Conservation (phyloP, 1,140 invertebrate genomes). For the Acyrthosiphon pisum region DNA sequence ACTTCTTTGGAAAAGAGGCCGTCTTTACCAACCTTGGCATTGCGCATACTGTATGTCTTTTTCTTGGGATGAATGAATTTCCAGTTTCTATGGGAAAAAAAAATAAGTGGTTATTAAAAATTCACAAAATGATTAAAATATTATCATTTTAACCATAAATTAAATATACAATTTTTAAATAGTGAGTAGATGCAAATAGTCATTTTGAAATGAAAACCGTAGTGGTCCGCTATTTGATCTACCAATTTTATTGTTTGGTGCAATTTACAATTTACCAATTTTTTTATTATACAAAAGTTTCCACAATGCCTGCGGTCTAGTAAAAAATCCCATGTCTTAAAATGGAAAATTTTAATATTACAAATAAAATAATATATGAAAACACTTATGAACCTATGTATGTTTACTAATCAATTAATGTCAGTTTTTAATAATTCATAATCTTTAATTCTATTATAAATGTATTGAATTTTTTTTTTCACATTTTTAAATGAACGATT, state of each 20-base stretch:
- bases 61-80: constrained; percentile 77
- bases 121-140: neutral
- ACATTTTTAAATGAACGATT: neutral
- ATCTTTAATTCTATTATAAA: neutral
- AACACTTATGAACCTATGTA: too few species aligned
- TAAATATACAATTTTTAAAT: neutral
- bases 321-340: neutral
- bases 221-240: neutral
- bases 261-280: neutral
- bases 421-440: neutral
- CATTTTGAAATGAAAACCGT: neutral
- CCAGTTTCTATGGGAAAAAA: constrained; percentile 72
- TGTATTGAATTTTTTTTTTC: neutral
- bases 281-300: neutral
- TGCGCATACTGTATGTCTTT: constrained; percentile 76
- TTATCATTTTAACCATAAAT: neutral
- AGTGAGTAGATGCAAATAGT: neutral
- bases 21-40: constrained; percentile 79
- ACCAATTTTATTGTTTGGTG: neutral
- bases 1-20: constrained; percentile 88
- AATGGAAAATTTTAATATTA: neutral
- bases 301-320: neutral
- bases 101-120: neutral
- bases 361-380: too few species aligned
- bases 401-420: too few species aligned